phyloP scores from a whole-genome alignment of 2,888 invertebrate species.

The Cremastinae sp. region DNA sequence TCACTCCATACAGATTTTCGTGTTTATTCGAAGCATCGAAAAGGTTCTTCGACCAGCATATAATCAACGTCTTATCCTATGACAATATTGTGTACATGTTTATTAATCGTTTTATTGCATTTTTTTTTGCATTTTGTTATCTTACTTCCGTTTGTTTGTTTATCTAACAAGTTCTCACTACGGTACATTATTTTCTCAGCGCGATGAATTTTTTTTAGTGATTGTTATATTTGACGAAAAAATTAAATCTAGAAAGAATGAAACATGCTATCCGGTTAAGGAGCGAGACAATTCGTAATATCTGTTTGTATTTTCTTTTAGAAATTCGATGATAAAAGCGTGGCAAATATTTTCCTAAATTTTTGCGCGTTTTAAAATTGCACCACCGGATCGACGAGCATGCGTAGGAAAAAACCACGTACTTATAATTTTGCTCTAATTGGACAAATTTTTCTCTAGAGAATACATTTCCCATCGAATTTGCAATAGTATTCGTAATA shows the following conservation, averaged over 20 bases:
- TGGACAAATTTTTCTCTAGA: neutral
- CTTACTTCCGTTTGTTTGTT: slow-evolving; percentile 18
- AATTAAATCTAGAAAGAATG: slow-evolving; percentile 8
- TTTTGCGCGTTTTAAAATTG: neutral
- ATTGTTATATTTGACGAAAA: slow-evolving; percentile 2
- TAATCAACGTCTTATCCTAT: slow-evolving; percentile 42
- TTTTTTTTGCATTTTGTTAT: slow-evolving; percentile 53
- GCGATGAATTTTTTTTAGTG: slow-evolving; percentile 12
- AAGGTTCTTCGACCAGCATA: slow-evolving; percentile 31
- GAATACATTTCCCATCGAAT: slow-evolving; percentile 8
- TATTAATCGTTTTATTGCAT: too few species aligned
- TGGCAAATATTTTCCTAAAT: neutral
- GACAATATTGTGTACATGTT: slow-evolving; percentile 50
- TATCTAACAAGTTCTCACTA: slow-evolving; percentile 17
- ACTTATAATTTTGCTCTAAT: slow-evolving; percentile 16
- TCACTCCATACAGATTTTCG: slow-evolving; percentile 56
- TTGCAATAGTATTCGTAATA: slow-evolving; percentile 13
- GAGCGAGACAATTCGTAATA: too few species aligned
- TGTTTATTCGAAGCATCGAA: slow-evolving; percentile 41
- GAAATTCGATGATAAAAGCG: too few species aligned
- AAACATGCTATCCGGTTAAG: too few species aligned
- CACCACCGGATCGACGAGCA: neutral
- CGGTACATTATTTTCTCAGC: slow-evolving; percentile 8
- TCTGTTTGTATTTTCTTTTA: too few species aligned
- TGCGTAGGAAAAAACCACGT: slow-evolving; percentile 16